A percentile compares a stretch with the other conserved stretches of the same genome.
Evolutionary conservation across 2,113 vertebrate genomes (phyloP).

Genomic region (Romanogobio albipinnatus): DNA sequence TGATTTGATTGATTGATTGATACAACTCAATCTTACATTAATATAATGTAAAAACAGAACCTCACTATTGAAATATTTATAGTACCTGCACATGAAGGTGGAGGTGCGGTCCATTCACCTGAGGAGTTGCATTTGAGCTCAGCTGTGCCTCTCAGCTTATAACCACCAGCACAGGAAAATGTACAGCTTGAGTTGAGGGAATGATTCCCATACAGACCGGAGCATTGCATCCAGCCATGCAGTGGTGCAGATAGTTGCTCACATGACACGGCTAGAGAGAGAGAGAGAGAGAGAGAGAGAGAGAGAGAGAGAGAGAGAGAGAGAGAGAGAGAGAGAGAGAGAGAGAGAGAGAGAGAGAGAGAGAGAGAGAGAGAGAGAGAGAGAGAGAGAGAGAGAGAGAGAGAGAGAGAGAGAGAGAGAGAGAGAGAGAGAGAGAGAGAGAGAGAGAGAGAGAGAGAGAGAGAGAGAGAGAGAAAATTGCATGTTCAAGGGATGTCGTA

Average conservation of each 20-base stretch:
- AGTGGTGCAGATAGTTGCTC: neutral
- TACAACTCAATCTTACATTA: neutral
- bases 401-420: neutral
- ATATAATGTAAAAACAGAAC: neutral
- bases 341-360: neutral
- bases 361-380: neutral
- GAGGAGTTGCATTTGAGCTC: constrained; percentile 7
- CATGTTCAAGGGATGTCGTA: neutral
- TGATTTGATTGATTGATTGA: too few relatives aligned
- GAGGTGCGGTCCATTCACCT: constrained; percentile 1
- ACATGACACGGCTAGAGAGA: neutral
- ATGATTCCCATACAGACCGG: constrained; percentile 3
- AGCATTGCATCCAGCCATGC: neutral
- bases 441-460: neutral
- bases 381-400: neutral
- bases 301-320: neutral
- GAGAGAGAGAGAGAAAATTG: neutral
- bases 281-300: neutral
- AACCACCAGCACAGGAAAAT: constrained; percentile 17
- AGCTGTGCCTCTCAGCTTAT: neutral
- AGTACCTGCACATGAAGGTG: constrained; percentile 22
- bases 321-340: neutral
- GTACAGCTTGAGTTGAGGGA: neutral
- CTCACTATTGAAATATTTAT: neutral
- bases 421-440: neutral